Percentiles rank a stretch among this genome's conserved stretches.
These are phyloP conservation scores for Drosophila neotestacea DNA, from an alignment of 2,888 invertebrate genomes.

Conservation along the genomic window DNA sequence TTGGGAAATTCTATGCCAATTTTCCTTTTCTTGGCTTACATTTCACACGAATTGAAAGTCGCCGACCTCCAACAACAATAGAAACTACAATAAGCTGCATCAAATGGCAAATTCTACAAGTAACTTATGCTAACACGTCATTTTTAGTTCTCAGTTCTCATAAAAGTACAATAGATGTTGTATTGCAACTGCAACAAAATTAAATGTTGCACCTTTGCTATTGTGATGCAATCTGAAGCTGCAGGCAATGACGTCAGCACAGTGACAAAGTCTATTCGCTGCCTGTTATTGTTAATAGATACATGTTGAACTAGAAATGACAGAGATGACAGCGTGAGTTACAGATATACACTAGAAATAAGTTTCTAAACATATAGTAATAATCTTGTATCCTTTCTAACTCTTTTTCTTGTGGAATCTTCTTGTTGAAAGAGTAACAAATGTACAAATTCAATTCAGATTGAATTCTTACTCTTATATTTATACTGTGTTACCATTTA, in stretches of 20 bases:
- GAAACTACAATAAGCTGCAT: conserved; percentile 19
- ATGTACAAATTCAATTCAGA: too few relatives aligned
- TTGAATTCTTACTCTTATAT: too few relatives aligned
- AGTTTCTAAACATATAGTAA: not conserved
- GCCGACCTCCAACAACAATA: conserved; percentile 44
- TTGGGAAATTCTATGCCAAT: conserved; percentile 31
- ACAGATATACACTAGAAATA: not conserved
- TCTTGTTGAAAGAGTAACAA: too few relatives aligned
- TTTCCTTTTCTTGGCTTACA: conserved; percentile 33
- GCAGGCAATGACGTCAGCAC: conserved; percentile 46
- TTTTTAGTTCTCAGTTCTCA: conserved; percentile 7
- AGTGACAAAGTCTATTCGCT: conserved; percentile 11
- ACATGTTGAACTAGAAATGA: conserved; percentile 19
- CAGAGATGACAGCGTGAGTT: conserved; percentile 17
- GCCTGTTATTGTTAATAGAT: conserved; percentile 19
- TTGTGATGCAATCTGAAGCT: conserved; percentile 39
- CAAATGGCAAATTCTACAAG: conserved; percentile 46
- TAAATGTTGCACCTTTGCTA: conserved; percentile 19
- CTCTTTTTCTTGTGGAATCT: too few relatives aligned
- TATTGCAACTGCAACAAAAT: conserved; percentile 19
- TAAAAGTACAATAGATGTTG: conserved; percentile 11
- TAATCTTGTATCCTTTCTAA: not conserved
- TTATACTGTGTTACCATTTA: too few relatives aligned
- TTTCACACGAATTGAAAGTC: conserved; percentile 62
- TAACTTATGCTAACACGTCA: conserved; percentile 20